Percentiles rank a stretch among this genome's conserved stretches.
Evolutionary conservation across 1,140 invertebrate species (phyloP).

Genomic region (Campoletis sonorensis): DNA sequence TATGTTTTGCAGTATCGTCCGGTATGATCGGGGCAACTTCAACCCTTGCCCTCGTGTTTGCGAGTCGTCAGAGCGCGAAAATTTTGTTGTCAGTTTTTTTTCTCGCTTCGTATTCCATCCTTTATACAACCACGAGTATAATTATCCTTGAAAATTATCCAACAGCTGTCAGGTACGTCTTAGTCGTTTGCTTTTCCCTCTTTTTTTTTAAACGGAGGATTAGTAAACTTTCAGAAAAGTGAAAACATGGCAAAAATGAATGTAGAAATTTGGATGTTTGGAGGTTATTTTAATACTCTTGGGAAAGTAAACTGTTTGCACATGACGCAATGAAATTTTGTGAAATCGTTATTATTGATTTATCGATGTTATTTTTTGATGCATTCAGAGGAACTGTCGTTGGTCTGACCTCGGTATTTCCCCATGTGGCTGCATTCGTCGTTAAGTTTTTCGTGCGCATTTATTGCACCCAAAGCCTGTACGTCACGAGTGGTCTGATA

Average conservation of each 20-base stretch:
- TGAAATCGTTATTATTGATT: neutral
- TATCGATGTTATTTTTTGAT: slow-evolving; percentile 22
- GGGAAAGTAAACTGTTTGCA: neutral
- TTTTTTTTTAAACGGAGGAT: neutral
- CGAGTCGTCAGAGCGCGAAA: slow-evolving; percentile 28
- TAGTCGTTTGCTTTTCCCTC: neutral
- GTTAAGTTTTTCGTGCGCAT: slow-evolving; percentile 52
- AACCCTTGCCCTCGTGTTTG: slow-evolving; percentile 54
- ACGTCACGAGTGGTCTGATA: slow-evolving; percentile 55
- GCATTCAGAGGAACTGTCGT: slow-evolving; percentile 59
- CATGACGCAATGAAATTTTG: slow-evolving; percentile 2
- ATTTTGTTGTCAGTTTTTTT: slow-evolving; percentile 53
- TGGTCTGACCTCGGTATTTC: slow-evolving; percentile 59
- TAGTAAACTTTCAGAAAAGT: too few species aligned
- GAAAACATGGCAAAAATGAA: neutral
- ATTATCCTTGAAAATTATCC: slow-evolving; percentile 64
- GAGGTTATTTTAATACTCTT: neutral
- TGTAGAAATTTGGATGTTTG: neutral
- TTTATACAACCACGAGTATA: slow-evolving; percentile 56
- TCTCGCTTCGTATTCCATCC: slow-evolving; percentile 58
- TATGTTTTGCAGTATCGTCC: slow-evolving; percentile 57
- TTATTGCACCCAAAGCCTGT: slow-evolving; percentile 52
- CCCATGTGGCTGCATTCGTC: slow-evolving; percentile 55
- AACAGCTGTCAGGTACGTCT: slow-evolving; percentile 59
- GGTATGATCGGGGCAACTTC: slow-evolving; percentile 53